These are phyloP conservation scores for Athripsodes cinereus DNA, from an alignment of 2,888 invertebrate genomes.

Conservation along the genomic window DNA sequence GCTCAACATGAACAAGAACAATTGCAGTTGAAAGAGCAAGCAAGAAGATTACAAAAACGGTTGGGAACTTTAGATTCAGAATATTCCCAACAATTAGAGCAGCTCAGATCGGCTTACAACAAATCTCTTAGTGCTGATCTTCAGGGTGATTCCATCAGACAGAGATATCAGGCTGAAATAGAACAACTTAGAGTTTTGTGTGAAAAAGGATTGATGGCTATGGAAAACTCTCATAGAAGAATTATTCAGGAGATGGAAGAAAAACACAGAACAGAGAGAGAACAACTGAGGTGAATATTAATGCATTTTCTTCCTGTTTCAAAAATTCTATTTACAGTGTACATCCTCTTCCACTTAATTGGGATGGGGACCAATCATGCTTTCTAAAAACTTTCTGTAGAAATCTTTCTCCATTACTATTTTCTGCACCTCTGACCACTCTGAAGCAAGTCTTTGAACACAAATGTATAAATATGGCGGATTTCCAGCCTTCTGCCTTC, in stretches of 20 bases:
- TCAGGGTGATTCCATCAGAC: slow-evolving; percentile 60
- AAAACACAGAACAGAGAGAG: slow-evolving; percentile 79
- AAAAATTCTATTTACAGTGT: too few species aligned
- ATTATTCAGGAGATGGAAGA: slow-evolving; percentile 85
- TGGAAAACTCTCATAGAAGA: slow-evolving; percentile 84
- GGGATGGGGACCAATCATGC: too few species aligned
- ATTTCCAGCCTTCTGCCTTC: too few species aligned
- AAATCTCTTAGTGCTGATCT: slow-evolving; percentile 54
- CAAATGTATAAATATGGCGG: too few species aligned
- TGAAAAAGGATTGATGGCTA: slow-evolving; percentile 84
- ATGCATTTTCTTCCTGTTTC: too few species aligned
- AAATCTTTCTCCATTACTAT: too few species aligned
- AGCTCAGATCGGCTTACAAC: slow-evolving; percentile 70
- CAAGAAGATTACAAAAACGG: slow-evolving; percentile 63
- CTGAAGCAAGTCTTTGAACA: too few species aligned
- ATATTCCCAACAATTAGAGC: slow-evolving; percentile 76
- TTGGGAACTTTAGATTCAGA: slow-evolving; percentile 73
- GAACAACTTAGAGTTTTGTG: slow-evolving; percentile 81
- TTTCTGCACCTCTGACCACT: too few species aligned
- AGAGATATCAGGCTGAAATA: slow-evolving; percentile 78
- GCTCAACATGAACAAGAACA: slow-evolving; percentile 53
- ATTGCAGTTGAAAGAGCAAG: slow-evolving; percentile 60
- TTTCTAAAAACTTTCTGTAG: too few species aligned
- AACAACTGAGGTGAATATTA: slow-evolving; percentile 56
- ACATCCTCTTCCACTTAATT: too few species aligned